phyloP scores from a whole-genome alignment of 2,113 vertebrate species.

The Poeciliopsis occidentalis region DNA sequence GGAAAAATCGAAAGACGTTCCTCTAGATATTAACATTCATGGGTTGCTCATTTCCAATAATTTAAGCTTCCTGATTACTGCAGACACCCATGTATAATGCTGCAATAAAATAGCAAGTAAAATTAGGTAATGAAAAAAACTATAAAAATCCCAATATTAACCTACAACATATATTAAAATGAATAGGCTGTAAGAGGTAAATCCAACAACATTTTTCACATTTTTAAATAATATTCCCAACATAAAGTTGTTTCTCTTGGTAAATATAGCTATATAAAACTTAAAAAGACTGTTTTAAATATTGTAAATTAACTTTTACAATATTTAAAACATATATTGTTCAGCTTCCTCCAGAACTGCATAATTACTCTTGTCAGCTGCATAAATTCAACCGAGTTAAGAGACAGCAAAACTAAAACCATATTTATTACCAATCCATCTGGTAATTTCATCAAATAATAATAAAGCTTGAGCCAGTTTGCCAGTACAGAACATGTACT shows the following conservation, averaged over 20 bases:
- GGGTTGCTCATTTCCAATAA: not conserved
- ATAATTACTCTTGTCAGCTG: no score
- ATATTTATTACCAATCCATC: no score
- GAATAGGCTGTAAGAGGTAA: no score
- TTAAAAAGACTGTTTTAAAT: not conserved
- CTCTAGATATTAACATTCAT: not conserved
- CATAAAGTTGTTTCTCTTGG: not conserved
- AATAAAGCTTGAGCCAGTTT: no score
- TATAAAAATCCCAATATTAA: not conserved
- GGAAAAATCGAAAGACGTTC: constrained; percentile 18
- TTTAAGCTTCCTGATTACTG: not conserved
- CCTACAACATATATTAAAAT: not conserved
- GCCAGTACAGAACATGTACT: no score
- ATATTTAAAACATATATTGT: no score
- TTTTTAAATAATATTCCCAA: not conserved
- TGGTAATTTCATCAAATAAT: no score
- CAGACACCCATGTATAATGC: not conserved
- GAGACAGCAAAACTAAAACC: no score
- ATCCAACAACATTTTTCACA: no score
- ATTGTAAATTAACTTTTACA: no score
- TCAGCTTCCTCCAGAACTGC: no score
- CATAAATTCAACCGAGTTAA: no score
- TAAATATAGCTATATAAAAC: not conserved
- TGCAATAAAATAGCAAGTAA: not conserved
- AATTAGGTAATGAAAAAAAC: not conserved